Percentiles rank a stretch among this genome's conserved stretches.
Conservation (phyloP, 1,140 invertebrate species). For the Hyphantria cunea region DNA sequence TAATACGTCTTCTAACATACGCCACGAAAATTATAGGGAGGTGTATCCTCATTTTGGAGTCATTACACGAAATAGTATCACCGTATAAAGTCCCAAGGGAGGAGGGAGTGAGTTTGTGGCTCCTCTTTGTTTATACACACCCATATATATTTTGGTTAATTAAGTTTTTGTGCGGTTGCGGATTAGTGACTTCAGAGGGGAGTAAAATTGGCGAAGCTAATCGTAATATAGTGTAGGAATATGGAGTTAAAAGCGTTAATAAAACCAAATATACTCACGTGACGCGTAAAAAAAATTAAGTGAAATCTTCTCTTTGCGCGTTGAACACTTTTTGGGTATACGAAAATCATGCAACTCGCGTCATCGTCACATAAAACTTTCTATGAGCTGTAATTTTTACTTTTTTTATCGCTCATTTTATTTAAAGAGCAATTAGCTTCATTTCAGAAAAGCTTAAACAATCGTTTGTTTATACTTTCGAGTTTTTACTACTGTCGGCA, state of each 20-base stretch:
- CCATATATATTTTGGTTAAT: slow-evolving; percentile 77
- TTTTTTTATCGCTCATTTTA: no score
- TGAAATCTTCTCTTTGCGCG: no score
- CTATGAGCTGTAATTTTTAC: no score
- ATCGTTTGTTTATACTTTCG: no score
- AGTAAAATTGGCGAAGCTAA: slow-evolving; percentile 34
- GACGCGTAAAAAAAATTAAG: no score
- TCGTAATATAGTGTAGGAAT: slow-evolving; percentile 29
- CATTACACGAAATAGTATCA: slow-evolving; percentile 80
- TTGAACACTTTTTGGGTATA: no score
- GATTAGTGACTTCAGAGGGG: slow-evolving; percentile 47
- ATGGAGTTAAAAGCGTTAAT: slow-evolving; percentile 4
- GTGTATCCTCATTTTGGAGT: slow-evolving; percentile 78
- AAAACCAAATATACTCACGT: not conserved
- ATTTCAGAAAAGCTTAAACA: no score
- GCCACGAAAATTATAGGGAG: slow-evolving; percentile 58
- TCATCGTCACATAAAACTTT: no score
- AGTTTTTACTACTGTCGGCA: no score
- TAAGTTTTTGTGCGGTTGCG: slow-evolving; percentile 73
- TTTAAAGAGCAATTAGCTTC: no score
- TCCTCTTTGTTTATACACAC: slow-evolving; percentile 66
- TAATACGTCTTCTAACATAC: slow-evolving; percentile 19
- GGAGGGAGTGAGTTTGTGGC: slow-evolving; percentile 61
- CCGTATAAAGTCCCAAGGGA: slow-evolving; percentile 66
- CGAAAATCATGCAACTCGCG: no score